Conservation (phyloP, 2,797 vertebrate genomes). For the Pterois miles region DNA sequence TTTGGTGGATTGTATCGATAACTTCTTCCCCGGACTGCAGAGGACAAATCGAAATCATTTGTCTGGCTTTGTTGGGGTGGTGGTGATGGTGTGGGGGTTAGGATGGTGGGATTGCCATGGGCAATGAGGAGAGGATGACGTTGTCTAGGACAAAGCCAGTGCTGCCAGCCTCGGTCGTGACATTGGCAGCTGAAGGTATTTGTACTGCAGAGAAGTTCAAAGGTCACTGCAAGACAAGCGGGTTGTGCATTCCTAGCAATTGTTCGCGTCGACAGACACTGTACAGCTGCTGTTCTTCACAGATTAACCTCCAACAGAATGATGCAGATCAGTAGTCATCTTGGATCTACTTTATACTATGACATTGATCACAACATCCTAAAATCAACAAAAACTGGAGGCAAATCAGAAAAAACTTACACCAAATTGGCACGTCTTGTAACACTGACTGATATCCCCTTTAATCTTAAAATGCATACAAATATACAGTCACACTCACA, state of each 20-base stretch:
- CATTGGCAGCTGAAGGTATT: conserved; percentile 93
- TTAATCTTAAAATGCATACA: conserved; percentile 61
- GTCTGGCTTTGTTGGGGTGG: conserved; percentile 86
- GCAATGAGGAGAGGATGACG: conserved; percentile 56
- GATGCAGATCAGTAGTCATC: conserved; percentile 17
- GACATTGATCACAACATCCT: conserved; percentile 20
- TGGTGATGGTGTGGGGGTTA: conserved; percentile 15
- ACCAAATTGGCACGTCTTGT: conserved; percentile 10
- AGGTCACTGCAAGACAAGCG: conserved; percentile 86
- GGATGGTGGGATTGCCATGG: conserved; percentile 41
- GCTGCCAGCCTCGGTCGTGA: conserved; percentile 82
- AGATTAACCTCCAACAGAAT: conserved; percentile 2
- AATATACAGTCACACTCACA: conserved; percentile 46
- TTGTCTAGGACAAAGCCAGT: conserved; percentile 87
- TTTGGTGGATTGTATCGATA: conserved; percentile 95
- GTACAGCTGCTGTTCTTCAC: conserved; percentile 83
- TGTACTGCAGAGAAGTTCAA: conserved; percentile 87
- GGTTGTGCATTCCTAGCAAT: conserved; percentile 81
- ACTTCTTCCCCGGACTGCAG: conserved; percentile 90
- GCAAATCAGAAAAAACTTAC: conserved; percentile 25
- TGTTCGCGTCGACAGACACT: conserved; percentile 82
- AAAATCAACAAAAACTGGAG: conserved; percentile 41
- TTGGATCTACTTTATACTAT: not conserved
- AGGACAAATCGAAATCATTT: conserved; percentile 99
- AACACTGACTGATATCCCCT: conserved; percentile 38